Evolutionary conservation across 2,888 invertebrate genomes (phyloP), one percentile per base, ranked within the genome.

Genomic region (Orchestes rusci): DNA sequence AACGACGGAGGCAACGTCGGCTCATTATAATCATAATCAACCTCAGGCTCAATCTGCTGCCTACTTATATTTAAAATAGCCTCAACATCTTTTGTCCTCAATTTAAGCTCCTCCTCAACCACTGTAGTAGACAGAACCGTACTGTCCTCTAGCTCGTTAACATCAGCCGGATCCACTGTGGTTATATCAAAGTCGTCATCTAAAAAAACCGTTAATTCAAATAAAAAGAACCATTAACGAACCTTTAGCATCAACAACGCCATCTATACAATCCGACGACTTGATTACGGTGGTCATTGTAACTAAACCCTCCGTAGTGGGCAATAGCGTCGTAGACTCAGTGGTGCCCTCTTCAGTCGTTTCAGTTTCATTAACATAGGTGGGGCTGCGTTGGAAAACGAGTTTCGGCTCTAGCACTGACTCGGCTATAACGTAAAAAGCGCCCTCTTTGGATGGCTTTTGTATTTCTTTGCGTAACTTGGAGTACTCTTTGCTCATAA

Each of bases 1-100:
- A 88, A 65, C 7, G 86, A 86, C n/a, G 88, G 88, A 2, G 87
- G 88, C 43, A 88, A 62, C 1, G 84, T 82, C 1, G 81, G 80
- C 53, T 79, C 77, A 38, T 72, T 74, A 58, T 83, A 84, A 59
- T 84, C 84, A 57, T 80, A 82, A 55, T 82, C 80, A 52, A 79
- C 78, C 52, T 77, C 76, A 1, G 71, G 74, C 56, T 73, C 77
- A 15, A 43, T 48, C 58, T 71, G 74, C 58, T 71, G 74, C 48
- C 69, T 73, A 20, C 70, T 71, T 35, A 69, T 71, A 55, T 75
- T 74, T 42, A 73, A 55, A 37, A 70, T 68, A 54, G 66, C 75
- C 69, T 62, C 73, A 43, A 64, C 68, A 50, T 64, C 73, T 56
- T 56, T n/a, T n/a, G n/a, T n/a, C n/a, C n/a, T n/a, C n/a, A n/a